These are phyloP conservation scores for Xyliphius kryptos DNA, from an alignment of 2,113 vertebrate genomes.

Conservation along the genomic window DNA sequence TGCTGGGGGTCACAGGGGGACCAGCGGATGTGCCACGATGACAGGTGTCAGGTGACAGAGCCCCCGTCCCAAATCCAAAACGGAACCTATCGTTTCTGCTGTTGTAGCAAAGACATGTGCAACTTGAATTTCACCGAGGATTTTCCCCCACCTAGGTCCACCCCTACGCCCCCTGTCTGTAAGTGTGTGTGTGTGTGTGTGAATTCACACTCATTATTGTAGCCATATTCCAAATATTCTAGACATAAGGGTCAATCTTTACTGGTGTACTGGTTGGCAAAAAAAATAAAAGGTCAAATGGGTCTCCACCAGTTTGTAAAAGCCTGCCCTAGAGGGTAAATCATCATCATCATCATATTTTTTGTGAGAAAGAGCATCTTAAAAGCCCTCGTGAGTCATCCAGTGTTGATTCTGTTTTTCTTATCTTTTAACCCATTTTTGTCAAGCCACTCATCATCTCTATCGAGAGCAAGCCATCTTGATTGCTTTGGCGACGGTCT, in stretches of 20 bases:
- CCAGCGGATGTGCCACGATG: constrained; percentile 76
- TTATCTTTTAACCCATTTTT: neutral
- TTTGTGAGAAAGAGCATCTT: no score
- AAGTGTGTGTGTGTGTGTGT: constrained; percentile 59
- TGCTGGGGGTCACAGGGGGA: constrained; percentile 81
- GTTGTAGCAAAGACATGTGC: constrained; percentile 84
- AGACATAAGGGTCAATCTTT: no score
- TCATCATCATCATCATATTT: no score
- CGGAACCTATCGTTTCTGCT: constrained; percentile 83
- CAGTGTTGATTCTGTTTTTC: neutral
- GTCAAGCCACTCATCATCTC: constrained; percentile 43
- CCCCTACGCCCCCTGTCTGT: constrained; percentile 66
- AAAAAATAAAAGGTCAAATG: no score
- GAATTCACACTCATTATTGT: no score
- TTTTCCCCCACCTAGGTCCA: constrained; percentile 63
- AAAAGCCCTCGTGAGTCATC: no score
- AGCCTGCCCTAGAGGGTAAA: no score
- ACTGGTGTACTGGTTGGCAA: no score
- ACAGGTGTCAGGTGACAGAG: constrained; percentile 78
- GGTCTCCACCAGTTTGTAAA: no score
- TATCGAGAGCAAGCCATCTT: constrained; percentile 75
- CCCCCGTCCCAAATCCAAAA: constrained; percentile 75
- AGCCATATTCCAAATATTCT: no score
- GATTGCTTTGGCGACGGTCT: constrained; percentile 78
- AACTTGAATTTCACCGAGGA: constrained; percentile 88